These are phyloP conservation scores for Amiota minor DNA, from an alignment of 2,888 invertebrate genomes.

Conservation along the genomic window DNA sequence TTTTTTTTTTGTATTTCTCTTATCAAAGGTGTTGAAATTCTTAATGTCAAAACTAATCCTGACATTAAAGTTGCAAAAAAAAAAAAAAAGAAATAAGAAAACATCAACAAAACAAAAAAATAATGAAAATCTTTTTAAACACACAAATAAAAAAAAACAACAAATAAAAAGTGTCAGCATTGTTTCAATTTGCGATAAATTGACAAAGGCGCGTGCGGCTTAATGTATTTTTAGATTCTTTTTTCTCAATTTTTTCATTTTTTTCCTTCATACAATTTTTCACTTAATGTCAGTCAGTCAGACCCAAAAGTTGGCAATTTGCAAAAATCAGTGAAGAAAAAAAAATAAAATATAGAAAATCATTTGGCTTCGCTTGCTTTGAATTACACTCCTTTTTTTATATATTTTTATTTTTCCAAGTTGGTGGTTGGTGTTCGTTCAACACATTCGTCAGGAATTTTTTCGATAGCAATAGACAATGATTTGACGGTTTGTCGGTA, in stretches of 20 bases:
- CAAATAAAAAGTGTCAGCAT: slow-evolving; percentile 30
- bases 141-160: too few relatives aligned
- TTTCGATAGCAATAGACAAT: too few relatives aligned
- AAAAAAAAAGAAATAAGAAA: neutral
- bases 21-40: slow-evolving; percentile 47
- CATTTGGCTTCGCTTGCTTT: slow-evolving; percentile 26
- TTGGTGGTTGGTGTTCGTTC: neutral
- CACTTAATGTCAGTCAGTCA: neutral
- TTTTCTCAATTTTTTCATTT: neutral
- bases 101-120: slow-evolving; percentile 18
- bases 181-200: slow-evolving; percentile 50
- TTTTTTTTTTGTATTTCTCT: slow-evolving; percentile 12
- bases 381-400: slow-evolving; percentile 54
- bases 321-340: neutral
- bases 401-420: slow-evolving; percentile 32
- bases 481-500: neutral
- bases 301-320: slow-evolving; percentile 24
- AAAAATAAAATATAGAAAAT: neutral
- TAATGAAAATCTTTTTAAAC: neutral
- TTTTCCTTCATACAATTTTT: slow-evolving; percentile 7
- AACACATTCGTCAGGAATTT: neutral
- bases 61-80: slow-evolving; percentile 46
- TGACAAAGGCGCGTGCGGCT: slow-evolving; percentile 59
- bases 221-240: neutral
- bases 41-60: slow-evolving; percentile 59